phyloP scores from a whole-genome alignment of 92 coral and sea anemone species.

The Palythoa caribaeorum region DNA sequence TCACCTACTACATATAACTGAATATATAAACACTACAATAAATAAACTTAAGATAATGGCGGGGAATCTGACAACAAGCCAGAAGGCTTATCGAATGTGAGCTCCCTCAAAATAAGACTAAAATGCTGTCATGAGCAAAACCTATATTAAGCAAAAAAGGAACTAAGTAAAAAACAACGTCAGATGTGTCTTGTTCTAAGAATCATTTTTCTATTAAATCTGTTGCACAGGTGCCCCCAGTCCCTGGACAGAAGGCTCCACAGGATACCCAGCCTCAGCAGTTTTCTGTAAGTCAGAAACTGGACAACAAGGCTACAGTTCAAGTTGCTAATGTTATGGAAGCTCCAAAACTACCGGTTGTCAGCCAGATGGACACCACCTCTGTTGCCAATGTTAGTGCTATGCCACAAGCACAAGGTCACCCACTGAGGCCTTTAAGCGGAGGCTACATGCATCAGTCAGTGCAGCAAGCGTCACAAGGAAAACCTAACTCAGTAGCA shows the following conservation, averaged over 20 bases:
- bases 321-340: conserved; percentile 48
- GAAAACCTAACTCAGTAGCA: neutral
- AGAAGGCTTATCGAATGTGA: too few relatives aligned
- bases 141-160: too few relatives aligned
- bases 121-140: too few relatives aligned
- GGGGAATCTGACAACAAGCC: too few relatives aligned
- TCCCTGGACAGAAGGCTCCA: conserved; percentile 24
- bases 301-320: conserved; percentile 37
- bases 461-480: conserved; percentile 3
- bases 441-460: conserved; percentile 6
- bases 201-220: neutral
- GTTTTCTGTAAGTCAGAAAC: neutral
- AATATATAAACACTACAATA: too few relatives aligned
- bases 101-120: too few relatives aligned
- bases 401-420: neutral
- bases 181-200: too few relatives aligned
- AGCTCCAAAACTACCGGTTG: conserved; percentile 4
- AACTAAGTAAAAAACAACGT: too few relatives aligned
- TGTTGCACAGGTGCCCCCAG: conserved; percentile 21
- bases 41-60: too few relatives aligned
- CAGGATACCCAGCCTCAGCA: conserved; percentile 35
- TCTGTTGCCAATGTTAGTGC: neutral
- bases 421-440: neutral
- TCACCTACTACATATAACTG: too few relatives aligned
- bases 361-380: conserved; percentile 3